Base-by-base conservation (phyloP, 2,888 invertebrate species). In the Eugnorisma glareosa region DNA sequence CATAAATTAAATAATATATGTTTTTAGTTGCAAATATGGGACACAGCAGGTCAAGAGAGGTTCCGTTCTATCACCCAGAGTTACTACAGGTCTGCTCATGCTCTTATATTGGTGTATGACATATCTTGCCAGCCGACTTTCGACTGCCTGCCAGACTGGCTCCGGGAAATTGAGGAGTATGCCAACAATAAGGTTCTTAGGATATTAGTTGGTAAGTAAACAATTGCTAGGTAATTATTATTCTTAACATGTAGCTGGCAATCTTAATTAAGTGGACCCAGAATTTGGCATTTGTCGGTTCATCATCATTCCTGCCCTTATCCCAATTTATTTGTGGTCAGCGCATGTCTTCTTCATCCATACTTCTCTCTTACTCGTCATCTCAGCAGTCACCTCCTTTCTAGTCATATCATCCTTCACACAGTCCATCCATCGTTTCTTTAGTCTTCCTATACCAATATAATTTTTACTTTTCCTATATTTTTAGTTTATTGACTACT, bases 21-120 rank as follows among this genome's bases (percentile, higher is more conserved):
- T 66, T 82, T 94, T 91, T 90, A 99, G 99, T 97, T 99, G 79
- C 99, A 99, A 98, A 99, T 99, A 93, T 99, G 99, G 99, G 99
- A 99, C 93, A 99, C 99, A 21, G 99, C 99, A 2, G 99, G 99
- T 0, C 99, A 99, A 94, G 99, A 99, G 94, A 97, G 98, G 88
- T 99, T 99, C 95, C 97, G 99, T 76, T 99, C 99, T 7, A 99
- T 99, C 88, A 99, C 99, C 2, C 99, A 99, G 94, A 99, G 99
- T 94, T 99, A 99, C 96, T 99, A 99, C 94, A 97, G 99, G 89
- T 99, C 99, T 82, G 99, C 99, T 1, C 99, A 99, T 95, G 99
- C 99, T 21, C 97, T 99, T 73, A 99, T 99, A 89, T 97, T 99
- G 90, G 99, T 99, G 73, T 99, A 99, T 93, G 99, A 99, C 96